Evolutionary conservation across 1,140 invertebrate genomes (phyloP), one percentile per base, ranked within the genome.

Genomic region (Notospermus geniculatus): DNA sequence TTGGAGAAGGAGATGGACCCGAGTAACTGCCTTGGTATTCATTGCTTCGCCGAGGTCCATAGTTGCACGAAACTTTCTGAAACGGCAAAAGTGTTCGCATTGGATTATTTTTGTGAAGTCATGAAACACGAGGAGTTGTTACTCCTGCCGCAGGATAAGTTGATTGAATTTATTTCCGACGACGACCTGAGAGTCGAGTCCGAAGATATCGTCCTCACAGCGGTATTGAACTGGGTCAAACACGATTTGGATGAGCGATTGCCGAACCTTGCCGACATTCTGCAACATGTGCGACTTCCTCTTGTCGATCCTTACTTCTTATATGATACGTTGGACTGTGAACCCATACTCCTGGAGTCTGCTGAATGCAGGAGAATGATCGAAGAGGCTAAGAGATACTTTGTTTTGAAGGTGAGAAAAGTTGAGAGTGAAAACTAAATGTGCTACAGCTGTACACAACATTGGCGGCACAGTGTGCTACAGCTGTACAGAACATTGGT

Each of bases 1-100:
- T 70, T 81, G 66, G 74, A 78, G 63, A 67, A 70, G 9, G 76
- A 80, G 63, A 63, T 81, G 13, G 75, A 78, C 60, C 64, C 71
- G 25, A 59, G 68, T 54, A 81, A 79, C 64, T 81, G 79, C 71
- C 63, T 81, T 46, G 77, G 78, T n/a, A 77, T 80, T 36, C 69
- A 77, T 59, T 65, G 63, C 55, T 76, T 81, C 69, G 79, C 79
- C 28, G 63, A 72, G 36, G 65, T 73, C 32, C 78, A 81, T 63
- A 72, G 66, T 54, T 79, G 78, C 52, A 59, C 63, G 15, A 70
- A 71, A 41, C 65, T 81, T 36, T 64, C 63, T 50, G 30, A 62
- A 9, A 75, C 73, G 58, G 77, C 76, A 9, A 65, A 68, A 19
- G 75, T 77, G 59, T 75, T 69, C 39, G 71, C 74, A 39, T 76